Conservation (phyloP, 1,140 invertebrate species). For the Colletes gigas region DNA sequence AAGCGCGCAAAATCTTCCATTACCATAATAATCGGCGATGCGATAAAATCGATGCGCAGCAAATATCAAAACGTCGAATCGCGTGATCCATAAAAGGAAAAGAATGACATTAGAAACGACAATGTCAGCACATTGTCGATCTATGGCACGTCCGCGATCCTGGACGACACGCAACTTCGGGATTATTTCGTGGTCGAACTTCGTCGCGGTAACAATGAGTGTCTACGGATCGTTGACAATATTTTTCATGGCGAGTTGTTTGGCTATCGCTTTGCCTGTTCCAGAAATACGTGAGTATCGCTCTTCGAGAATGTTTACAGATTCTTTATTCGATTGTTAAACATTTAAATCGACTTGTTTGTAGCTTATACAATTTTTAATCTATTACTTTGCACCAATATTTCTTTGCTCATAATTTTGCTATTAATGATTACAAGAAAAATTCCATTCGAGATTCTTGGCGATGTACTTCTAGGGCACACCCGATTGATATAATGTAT, state of each 20-base stretch:
- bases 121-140: slow-evolving; percentile 31
- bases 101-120: slow-evolving; percentile 5
- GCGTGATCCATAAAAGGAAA: slow-evolving; percentile 2
- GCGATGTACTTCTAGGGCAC: not conserved
- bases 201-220: slow-evolving; percentile 40
- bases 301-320: too few relatives aligned
- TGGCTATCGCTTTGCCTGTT: not conserved
- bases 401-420: too few relatives aligned
- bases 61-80: slow-evolving; percentile 6
- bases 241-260: slow-evolving; percentile 1
- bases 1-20: not conserved
- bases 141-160: slow-evolving; percentile 30
- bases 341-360: too few relatives aligned
- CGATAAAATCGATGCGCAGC: slow-evolving; percentile 4
- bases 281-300: slow-evolving; percentile 59
- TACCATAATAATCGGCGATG: not conserved
- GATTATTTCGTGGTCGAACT: slow-evolving; percentile 29
- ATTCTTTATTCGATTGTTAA: too few relatives aligned
- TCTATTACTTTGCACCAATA: too few relatives aligned
- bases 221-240: not conserved
- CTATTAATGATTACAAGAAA: too few relatives aligned
- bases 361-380: too few relatives aligned
- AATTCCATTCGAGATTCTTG: too few relatives aligned
- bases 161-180: not conserved
- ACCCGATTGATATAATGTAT: not conserved